A percentile compares a stretch with the other conserved stretches of the same genome.
phyloP scores from a whole-genome alignment of 2,888 invertebrate genomes.

The Loripinus fragilis region DNA sequence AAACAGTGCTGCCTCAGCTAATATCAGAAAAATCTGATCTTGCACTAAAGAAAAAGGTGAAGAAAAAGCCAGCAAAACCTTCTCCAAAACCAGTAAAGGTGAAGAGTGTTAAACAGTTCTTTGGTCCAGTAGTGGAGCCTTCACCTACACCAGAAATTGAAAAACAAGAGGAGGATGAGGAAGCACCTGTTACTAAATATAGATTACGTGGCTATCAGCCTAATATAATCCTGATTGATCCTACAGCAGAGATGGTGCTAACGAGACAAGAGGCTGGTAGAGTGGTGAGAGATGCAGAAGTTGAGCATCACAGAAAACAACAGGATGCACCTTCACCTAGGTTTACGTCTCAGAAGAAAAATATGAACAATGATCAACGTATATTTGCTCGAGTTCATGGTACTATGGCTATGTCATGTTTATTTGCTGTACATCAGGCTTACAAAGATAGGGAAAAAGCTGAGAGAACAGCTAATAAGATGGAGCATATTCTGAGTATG shows the following conservation, averaged over 20 bases:
- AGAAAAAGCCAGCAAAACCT: slow-evolving; percentile 53
- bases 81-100: slow-evolving; percentile 62
- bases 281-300: slow-evolving; percentile 78
- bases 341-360: slow-evolving; percentile 52
- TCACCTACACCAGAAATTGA: slow-evolving; percentile 57
- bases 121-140: slow-evolving; percentile 75
- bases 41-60: slow-evolving; percentile 50
- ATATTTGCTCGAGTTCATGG: slow-evolving; percentile 77
- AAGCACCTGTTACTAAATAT: slow-evolving; percentile 72
- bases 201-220: slow-evolving; percentile 75
- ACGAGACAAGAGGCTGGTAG: slow-evolving; percentile 75
- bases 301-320: slow-evolving; percentile 69
- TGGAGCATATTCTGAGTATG: slow-evolving; percentile 77
- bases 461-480: slow-evolving; percentile 74
- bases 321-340: slow-evolving; percentile 63
- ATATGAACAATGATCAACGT: slow-evolving; percentile 71
- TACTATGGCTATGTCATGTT: slow-evolving; percentile 80
- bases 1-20: slow-evolving; percentile 68
- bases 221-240: slow-evolving; percentile 73
- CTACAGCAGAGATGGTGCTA: slow-evolving; percentile 79
- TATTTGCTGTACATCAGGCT: slow-evolving; percentile 81
- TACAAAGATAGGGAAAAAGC: slow-evolving; percentile 80
- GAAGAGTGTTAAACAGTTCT: slow-evolving; percentile 79
- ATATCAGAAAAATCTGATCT: slow-evolving; percentile 52
- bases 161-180: slow-evolving; percentile 64